These are phyloP conservation scores for Drosophila fungiperda DNA, from an alignment of 2,888 invertebrate genomes.

Conservation along the genomic window DNA sequence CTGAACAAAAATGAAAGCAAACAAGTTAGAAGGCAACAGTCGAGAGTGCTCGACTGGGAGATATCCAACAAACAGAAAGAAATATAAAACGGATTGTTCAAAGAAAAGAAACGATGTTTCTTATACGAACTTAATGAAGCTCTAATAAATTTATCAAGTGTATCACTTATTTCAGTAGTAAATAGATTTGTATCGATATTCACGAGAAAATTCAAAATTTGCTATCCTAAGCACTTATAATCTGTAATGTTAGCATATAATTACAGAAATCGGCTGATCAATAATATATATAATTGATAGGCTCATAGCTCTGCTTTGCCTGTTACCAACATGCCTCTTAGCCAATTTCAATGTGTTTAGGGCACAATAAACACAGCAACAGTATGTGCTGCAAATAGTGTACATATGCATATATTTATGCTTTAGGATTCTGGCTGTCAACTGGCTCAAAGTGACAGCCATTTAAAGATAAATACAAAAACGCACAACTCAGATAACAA, in stretches of 20 bases:
- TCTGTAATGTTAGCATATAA: background rate
- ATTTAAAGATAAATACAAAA: constrained; percentile 11
- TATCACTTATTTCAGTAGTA: fast-evolving
- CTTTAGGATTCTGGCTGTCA: constrained; percentile 10
- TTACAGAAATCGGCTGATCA: background rate
- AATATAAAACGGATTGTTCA: background rate
- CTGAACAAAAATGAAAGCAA: constrained; percentile 21
- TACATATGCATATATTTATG: constrained; percentile 6
- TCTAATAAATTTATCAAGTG: background rate
- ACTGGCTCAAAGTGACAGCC: constrained; percentile 26
- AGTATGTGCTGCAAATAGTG: constrained; percentile 11
- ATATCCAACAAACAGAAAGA: background rate
- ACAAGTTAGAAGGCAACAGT: background rate
- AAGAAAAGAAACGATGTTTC: background rate
- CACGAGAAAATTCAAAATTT: no score
- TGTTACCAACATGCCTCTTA: background rate
- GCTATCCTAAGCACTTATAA: no score
- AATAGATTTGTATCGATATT: background rate
- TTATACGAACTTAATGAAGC: background rate
- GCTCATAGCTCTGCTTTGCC: background rate
- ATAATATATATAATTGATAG: background rate
- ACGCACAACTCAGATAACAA: background rate
- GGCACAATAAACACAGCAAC: constrained; percentile 30
- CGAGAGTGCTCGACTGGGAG: background rate
- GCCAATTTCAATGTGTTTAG: background rate